Percentiles rank a stretch among this genome's conserved stretches.
Conservation (phyloP, 2,888 invertebrate genomes). For the Cenopis cana region DNA sequence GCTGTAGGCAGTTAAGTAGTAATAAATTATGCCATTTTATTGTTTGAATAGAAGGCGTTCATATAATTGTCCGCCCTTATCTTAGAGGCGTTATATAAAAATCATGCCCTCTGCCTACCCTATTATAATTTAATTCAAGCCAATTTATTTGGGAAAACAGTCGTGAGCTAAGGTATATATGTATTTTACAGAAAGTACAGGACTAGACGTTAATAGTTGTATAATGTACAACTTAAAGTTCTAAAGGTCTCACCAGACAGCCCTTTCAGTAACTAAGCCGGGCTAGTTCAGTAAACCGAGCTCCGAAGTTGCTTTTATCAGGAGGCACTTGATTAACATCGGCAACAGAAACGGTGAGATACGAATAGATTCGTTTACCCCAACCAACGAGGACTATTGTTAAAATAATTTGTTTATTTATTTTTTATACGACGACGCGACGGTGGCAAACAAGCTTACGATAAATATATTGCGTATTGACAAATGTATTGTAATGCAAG, state of each 20-base stretch:
- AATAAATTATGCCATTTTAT: neutral
- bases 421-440: no score
- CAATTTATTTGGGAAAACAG: no score
- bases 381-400: neutral
- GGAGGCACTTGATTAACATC: constrained; percentile 15
- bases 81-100: neutral
- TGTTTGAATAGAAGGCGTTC: neutral
- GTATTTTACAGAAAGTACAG: no score
- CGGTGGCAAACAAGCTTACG: no score
- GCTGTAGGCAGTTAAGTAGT: neutral
- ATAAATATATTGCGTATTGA: no score
- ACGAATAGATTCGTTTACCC: constrained; percentile 2
- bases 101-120: no score
- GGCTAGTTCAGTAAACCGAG: constrained; percentile 1
- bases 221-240: neutral
- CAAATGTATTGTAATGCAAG: no score
- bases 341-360: neutral
- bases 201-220: no score
- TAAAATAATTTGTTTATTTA: neutral
- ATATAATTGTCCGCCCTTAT: neutral
- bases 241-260: neutral
- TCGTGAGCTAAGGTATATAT: no score
- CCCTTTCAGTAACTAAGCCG: neutral
- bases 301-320: constrained; percentile 8
- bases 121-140: no score